Conservation (phyloP, 92 coral and sea anemone genomes). For the Meandrina meandrites region DNA sequence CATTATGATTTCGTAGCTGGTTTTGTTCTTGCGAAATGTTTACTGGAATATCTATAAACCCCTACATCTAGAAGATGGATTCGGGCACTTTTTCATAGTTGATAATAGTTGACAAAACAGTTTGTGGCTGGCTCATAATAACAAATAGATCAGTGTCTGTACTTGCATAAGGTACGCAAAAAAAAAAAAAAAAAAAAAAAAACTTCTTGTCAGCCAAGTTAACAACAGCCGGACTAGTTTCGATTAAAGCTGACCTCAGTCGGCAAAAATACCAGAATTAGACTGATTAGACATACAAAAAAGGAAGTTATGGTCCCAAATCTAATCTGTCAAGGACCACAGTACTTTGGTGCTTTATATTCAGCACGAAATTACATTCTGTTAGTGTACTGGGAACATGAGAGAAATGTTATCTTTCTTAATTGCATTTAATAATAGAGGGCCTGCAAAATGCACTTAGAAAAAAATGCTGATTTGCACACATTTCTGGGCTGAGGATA, state of each 20-base stretch:
- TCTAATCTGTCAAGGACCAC: not conserved
- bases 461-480: too few relatives aligned
- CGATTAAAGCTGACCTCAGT: not conserved
- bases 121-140: not conserved
- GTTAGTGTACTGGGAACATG: too few relatives aligned
- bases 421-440: too few relatives aligned
- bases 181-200: too few relatives aligned
- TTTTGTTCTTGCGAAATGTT: not conserved
- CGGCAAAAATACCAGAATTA: too few relatives aligned
- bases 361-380: too few relatives aligned
- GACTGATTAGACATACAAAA: too few relatives aligned
- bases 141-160: not conserved
- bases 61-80: not conserved
- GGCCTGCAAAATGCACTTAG: too few relatives aligned
- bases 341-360: too few relatives aligned
- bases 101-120: not conserved
- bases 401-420: too few relatives aligned
- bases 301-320: not conserved
- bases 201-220: not conserved
- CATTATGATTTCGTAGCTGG: not conserved
- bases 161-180: not conserved
- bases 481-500: too few relatives aligned
- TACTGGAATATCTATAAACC: not conserved
- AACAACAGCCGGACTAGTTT: not conserved
- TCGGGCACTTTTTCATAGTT: not conserved